Evolutionary conservation across 2,797 vertebrate genomes (phyloP).

Genomic region (Anisognathus igniventris): DNA sequence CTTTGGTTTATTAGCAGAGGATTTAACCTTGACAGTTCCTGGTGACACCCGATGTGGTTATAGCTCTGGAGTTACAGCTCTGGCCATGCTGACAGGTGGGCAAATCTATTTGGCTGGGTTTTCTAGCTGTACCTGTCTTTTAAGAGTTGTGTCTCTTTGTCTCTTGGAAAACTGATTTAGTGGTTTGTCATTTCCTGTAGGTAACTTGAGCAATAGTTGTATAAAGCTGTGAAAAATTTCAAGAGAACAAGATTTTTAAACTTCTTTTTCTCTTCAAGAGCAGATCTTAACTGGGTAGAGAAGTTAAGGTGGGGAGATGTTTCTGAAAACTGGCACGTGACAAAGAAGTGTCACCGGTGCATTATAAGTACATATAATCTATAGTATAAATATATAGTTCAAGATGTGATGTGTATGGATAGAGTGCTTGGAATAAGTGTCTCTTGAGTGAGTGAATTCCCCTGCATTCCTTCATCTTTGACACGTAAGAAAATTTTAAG

Average conservation of each 20-base stretch:
- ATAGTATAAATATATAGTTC: not conserved
- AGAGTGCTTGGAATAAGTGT: not conserved
- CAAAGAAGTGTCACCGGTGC: not conserved
- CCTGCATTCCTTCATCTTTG: not conserved
- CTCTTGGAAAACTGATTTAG: not conserved
- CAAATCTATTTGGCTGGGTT: not conserved
- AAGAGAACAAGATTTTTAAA: not conserved
- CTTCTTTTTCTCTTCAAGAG: not conserved
- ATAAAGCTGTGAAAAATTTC: not conserved
- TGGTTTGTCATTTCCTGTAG: not conserved
- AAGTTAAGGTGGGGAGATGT: not conserved
- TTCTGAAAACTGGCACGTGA: not conserved
- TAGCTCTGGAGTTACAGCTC: not conserved
- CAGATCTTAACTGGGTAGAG: not conserved
- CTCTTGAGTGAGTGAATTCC: not conserved
- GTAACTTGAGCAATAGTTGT: not conserved
- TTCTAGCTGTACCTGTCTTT: not conserved
- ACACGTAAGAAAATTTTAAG: not conserved
- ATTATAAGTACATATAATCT: not conserved
- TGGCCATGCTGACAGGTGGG: not conserved
- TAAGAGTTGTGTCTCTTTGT: not conserved
- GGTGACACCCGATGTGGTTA: not conserved
- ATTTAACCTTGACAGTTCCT: not conserved
- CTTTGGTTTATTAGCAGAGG: not conserved
- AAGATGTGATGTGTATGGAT: not conserved